Evolutionary conservation across 2,113 vertebrate species (phyloP).

Genomic region (Haemorhous mexicanus): DNA sequence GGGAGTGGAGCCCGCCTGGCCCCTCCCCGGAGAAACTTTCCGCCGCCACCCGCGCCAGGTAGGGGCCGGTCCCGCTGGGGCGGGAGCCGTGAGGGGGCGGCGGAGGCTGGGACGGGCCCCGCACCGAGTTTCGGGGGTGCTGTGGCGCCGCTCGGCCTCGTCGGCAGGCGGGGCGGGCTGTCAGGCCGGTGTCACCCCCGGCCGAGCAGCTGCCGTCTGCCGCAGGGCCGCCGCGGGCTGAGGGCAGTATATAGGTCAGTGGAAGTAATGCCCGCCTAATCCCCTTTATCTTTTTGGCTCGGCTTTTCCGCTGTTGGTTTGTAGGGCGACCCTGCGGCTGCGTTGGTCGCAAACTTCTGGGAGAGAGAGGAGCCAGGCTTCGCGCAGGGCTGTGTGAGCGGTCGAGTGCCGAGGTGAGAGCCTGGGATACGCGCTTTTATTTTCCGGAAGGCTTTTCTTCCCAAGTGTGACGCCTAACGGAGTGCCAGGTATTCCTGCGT

Average conservation of each 20-base stretch:
- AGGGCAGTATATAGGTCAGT: conserved; percentile 73
- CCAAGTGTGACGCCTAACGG: fast-evolving
- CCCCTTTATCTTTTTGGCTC: conserved; percentile 64
- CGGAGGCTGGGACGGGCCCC: background rate
- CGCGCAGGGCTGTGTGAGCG: background rate
- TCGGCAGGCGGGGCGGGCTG: background rate
- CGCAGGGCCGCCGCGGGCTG: background rate
- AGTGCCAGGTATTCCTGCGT: background rate
- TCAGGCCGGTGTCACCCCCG: background rate
- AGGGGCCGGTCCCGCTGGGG: background rate
- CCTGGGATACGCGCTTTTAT: background rate
- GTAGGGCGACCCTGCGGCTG: background rate
- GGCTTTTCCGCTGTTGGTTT: background rate
- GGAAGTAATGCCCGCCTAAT: conserved; percentile 73
- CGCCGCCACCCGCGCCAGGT: background rate
- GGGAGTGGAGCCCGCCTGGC: background rate
- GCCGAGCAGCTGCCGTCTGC: background rate
- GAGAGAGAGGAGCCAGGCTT: background rate
- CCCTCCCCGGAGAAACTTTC: background rate
- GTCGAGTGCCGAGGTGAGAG: background rate
- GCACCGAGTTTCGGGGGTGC: background rate
- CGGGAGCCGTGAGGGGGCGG: background rate
- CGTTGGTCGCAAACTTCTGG: background rate
- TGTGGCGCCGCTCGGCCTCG: background rate
- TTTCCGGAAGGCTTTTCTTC: background rate